Base-by-base conservation (phyloP, 2,888 invertebrate species). In the Drosophila infuscata region DNA sequence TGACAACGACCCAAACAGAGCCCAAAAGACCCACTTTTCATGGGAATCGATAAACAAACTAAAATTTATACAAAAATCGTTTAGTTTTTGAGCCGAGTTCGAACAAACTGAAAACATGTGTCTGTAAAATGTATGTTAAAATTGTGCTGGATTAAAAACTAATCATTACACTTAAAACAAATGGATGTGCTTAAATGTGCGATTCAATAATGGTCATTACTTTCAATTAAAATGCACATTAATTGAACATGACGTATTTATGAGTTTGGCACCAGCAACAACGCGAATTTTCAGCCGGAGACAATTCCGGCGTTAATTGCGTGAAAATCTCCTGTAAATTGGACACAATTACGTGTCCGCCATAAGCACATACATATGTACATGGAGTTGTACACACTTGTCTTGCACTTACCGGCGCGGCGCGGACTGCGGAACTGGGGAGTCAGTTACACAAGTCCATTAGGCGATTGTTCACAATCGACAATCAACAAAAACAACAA, bases 161-260 rank as follows among this genome's bases (percentile, higher is more conserved):
- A 68, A 68, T 69, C 53, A 66, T 49, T 56, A 33, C 69, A 68
- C 48, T 69, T 35, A 56, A 56, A 38, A 1, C 17, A 51, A 52
- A 25, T 32, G 32, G 29, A 20, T 12, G 20, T 9, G 17, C 30
- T 29, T 35, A 36, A 68, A 15, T 15, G 36, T 15, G 35, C 54
- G 30, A 29, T 17, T n/a, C 72, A 74, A 59, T 71, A 81, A 67
- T 77, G 85, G 76, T 71, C 85, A 87, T 89, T 83, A 84, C 62
- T 90, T 83, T 84, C 85, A 91, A 89, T 91, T 87, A 90, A 85
- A 77, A 57, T 3, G 15, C 46, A 30, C 38, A 48, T 70, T 90
- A 90, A 91, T 91, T 88, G 79, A 81, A 89, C 89, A 89, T 85
- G 91, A 85, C 91, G 87, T 89, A 90, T 91, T 91, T 91, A 91